Evolutionary conservation across 2,888 invertebrate genomes (phyloP).

Genomic region (Andrena flavipes): DNA sequence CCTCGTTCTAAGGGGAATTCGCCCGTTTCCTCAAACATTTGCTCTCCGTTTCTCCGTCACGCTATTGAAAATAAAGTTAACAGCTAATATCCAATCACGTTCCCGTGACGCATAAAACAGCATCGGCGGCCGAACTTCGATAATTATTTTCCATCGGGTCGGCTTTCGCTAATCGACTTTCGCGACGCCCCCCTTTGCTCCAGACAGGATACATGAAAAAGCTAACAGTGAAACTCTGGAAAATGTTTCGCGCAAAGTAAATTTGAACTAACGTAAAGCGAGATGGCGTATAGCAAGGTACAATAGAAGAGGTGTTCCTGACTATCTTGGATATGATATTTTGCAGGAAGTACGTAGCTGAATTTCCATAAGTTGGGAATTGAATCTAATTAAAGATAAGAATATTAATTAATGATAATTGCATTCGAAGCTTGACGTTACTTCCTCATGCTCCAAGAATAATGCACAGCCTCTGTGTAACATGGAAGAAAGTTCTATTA

Average conservation of each 20-base stretch:
- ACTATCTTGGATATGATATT: not conserved
- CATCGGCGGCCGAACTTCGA: not conserved
- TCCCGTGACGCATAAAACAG: slow-evolving; percentile 19
- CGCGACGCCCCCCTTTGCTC: not conserved
- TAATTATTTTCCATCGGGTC: slow-evolving; percentile 52
- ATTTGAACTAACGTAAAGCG: not conserved
- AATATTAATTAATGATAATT: no score
- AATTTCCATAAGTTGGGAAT: no score
- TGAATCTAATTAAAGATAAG: no score
- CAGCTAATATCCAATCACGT: slow-evolving; percentile 26
- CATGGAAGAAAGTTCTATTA: not conserved
- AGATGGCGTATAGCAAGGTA: not conserved
- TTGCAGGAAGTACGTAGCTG: not conserved
- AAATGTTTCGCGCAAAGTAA: not conserved
- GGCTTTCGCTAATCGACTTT: slow-evolving; percentile 37
- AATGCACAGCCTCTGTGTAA: not conserved
- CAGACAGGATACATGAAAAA: not conserved
- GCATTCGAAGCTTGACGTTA: no score
- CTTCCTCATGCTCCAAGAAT: not conserved
- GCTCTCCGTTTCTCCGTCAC: not conserved
- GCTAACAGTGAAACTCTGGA: not conserved
- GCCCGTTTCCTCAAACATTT: slow-evolving; percentile 33
- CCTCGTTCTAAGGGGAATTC: slow-evolving; percentile 19
- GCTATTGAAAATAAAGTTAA: slow-evolving; percentile 38
- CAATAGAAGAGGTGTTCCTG: not conserved